Percentiles rank a stretch among this genome's conserved stretches.
These are phyloP conservation scores for Menura novaehollandiae DNA, from an alignment of 2,113 vertebrate species.

Conservation along the genomic window DNA sequence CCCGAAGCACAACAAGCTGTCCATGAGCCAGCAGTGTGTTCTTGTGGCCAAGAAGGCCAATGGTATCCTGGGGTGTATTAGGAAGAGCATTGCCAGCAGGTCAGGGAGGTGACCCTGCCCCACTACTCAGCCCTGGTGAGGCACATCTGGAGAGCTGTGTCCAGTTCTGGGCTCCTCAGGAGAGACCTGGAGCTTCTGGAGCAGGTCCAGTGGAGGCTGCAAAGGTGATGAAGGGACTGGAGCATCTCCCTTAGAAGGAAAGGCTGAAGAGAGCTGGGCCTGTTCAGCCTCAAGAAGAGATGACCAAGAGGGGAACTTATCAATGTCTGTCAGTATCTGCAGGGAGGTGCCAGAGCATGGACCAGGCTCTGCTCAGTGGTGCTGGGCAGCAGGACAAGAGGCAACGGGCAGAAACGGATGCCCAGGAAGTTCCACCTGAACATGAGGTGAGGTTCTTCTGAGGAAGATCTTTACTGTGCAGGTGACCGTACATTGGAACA, in stretches of 20 bases:
- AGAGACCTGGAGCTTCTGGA: background rate
- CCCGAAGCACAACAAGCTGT: background rate
- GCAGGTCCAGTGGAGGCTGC: background rate
- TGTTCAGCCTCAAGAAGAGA: background rate
- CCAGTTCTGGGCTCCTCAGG: background rate
- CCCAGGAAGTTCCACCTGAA: background rate
- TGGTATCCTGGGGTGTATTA: background rate
- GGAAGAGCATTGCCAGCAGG: background rate
- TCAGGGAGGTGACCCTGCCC: background rate
- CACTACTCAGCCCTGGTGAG: background rate
- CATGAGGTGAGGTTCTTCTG: no score
- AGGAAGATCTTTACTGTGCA: background rate
- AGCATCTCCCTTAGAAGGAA: background rate
- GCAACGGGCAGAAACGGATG: background rate
- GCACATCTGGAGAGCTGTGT: background rate
- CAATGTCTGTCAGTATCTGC: background rate
- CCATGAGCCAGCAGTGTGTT: background rate
- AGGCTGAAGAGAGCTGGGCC: background rate
- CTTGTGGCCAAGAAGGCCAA: background rate
- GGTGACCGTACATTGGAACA: background rate
- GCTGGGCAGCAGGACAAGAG: background rate
- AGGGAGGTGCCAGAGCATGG: background rate
- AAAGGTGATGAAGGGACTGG: background rate
- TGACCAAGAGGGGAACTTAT: accelerated
- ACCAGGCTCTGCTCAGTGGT: background rate